Evolutionary conservation across 1,140 invertebrate genomes (phyloP), one percentile per base, ranked within the genome.

Genomic region (Nephila pilipes): DNA sequence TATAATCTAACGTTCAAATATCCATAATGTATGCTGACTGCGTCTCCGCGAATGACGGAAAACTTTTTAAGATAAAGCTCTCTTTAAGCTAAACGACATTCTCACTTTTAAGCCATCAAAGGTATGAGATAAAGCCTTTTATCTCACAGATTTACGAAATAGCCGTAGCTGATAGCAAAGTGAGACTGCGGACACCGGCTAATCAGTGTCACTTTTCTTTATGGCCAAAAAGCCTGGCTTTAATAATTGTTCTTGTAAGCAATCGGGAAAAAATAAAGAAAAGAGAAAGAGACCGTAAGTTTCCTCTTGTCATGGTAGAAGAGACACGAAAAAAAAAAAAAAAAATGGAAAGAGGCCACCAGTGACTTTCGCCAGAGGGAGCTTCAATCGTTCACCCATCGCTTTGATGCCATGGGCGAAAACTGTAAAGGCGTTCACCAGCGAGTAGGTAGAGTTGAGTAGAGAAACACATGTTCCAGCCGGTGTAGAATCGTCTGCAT

Each of bases 341-440:
- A 38, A 83, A 60, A n/a, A 83, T 58, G 22, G 57, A 91, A 91
- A 81, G 89, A 91, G 89, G 89, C 89, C 89, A 91, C 46, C 89
- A 63, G 79, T 83, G 12, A 85, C 58, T 85, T 38, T 92, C 90
- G 90, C 81, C 79, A 92, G 90, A 75, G 80, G 90, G 90, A 38
- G 90, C 90, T 58, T n/a, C 16, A 55, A 29, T 55, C 81, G 81
- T 32, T 69, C 90, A 92, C 90, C 58, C 36, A 60, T 85, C 81
- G 16, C 36, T 20, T 29, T 80, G 25, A 38, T 75, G 65, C 54
- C 88, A 57, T 36, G 25, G 63, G 54, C 88, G 65, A 54, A 57
- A 38, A 46, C 32, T 20, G 88, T 90, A 88, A 90, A 80, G 63
- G 54, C 65, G 65, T 80, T 90, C 63, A 36, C 54, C 69, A 60